phyloP scores from a whole-genome alignment of 2,888 invertebrate species.

The Eupithecia centaureata region DNA sequence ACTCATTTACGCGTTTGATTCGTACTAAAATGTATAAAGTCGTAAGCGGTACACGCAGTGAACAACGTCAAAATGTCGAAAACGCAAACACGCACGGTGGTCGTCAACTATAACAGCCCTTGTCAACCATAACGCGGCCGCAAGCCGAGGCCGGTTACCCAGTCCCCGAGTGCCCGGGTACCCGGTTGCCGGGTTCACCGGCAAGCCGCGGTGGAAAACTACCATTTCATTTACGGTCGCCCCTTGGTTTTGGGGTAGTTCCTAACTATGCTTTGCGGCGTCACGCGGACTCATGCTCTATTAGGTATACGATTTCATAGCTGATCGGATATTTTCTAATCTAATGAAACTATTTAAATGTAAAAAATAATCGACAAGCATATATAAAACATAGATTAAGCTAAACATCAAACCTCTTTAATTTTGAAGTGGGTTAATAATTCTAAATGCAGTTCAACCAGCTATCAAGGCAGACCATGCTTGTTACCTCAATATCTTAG shows the following conservation, averaged over 20 bases:
- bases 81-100: conserved; percentile 64
- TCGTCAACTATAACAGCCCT: conserved; percentile 76
- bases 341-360: conserved; percentile 8
- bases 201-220: conserved; percentile 78
- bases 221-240: conserved; percentile 82
- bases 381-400: too few relatives aligned
- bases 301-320: conserved; percentile 54
- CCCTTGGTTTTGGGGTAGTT: conserved; percentile 77
- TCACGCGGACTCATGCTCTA: conserved; percentile 61
- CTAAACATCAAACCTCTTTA: too few relatives aligned
- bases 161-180: conserved; percentile 18
- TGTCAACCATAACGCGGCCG: conserved; percentile 82
- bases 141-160: conserved; percentile 49
- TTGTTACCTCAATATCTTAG: conserved; percentile 55
- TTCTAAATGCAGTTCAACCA: not conserved
- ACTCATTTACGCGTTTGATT: not conserved
- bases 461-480: not conserved
- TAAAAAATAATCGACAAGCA: not conserved
- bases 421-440: not conserved
- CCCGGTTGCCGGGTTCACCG: conserved; percentile 49
- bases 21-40: not conserved
- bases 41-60: conserved; percentile 13
- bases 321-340: conserved; percentile 40
- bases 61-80: conserved; percentile 34
- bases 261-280: conserved; percentile 76